A percentile compares a stretch with the other conserved stretches of the same genome.
These are phyloP conservation scores for Drosophila tropicalis DNA, from an alignment of 1,140 invertebrate species.

Conservation along the genomic window DNA sequence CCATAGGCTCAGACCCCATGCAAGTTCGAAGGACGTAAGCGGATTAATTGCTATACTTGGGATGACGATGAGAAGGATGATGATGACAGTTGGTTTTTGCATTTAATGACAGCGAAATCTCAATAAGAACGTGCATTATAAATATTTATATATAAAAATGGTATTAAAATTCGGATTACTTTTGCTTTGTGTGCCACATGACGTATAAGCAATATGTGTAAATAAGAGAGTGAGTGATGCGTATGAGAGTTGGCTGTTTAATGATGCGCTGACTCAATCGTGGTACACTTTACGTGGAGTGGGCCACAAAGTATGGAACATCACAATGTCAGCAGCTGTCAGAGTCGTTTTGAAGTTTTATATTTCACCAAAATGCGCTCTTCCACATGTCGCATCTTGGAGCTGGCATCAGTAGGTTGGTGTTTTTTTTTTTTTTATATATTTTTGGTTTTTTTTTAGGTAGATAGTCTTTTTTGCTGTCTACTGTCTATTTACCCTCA, in stretches of 20 bases:
- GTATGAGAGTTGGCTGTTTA: conserved; percentile 38
- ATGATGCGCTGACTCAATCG: conserved; percentile 52
- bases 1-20: conserved; percentile 3
- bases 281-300: conserved; percentile 7
- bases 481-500: not conserved
- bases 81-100: conserved; percentile 41
- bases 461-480: not conserved
- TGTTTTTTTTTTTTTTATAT: not conserved
- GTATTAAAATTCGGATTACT: conserved; percentile 25
- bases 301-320: not conserved
- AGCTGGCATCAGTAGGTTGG: conserved; percentile 22
- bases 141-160: conserved; percentile 15
- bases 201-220: conserved; percentile 63
- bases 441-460: not conserved
- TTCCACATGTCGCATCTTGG: conserved; percentile 57
- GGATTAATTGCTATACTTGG: conserved; percentile 45
- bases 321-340: conserved; percentile 64
- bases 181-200: conserved; percentile 38
- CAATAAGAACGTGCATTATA: conserved; percentile 36
- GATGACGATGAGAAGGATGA: conserved; percentile 31
- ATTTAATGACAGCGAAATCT: conserved; percentile 38
- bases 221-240: too few relatives aligned
- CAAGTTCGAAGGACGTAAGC: conserved; percentile 27
- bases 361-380: conserved; percentile 66
- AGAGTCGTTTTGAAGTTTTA: conserved; percentile 62